Evolutionary conservation across 2,113 vertebrate genomes (phyloP), one percentile per base, ranked within the genome.

Genomic region (Nothoprocta perdicaria): DNA sequence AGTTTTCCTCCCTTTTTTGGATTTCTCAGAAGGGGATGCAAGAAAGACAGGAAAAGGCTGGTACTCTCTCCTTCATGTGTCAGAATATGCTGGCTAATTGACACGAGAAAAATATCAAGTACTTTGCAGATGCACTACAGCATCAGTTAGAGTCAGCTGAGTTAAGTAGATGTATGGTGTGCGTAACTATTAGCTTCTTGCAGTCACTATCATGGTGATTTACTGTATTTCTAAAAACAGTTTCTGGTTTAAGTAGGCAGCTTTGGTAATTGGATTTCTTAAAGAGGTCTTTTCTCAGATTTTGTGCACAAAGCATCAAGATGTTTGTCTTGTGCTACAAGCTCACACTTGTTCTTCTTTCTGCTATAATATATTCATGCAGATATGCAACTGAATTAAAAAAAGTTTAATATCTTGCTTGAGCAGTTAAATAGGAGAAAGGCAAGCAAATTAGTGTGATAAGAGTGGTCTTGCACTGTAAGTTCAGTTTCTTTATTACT

Each of bases 301-400:
- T 63, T 41, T 63, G 50, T 24, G 90, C 88, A 71, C 55, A 62
- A 63, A 83, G 83, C 60, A 52, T 4, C 62, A 45, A 71, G 92
- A 65, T 3, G 46, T 40, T 22, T 57, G n/a, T 55, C 68, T 40
- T n/a, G 45, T 61, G 67, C 76, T 83, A 1, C 58, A 31, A 45
- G 66, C 71, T 81, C 74, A 6, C 38, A 22, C 86, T 78, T 88
- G 29, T 15, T 21, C 58, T 73, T 40, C 26, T 55, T 68, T 35
- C 62, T 18, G 0, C 13, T 1, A 1, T 50, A 40, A 35, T 35
- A 40, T 60, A 74, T 73, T 26, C 10, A 0, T 33, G 12, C 40
- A 66, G 41, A 41, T 74, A 22, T 21, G 45, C 33, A 74, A 73
- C 33, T 58, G 5, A 62, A 77, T 71, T 69, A 38, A 43, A 40